phyloP scores from a whole-genome alignment of 1,140 invertebrate species.

The Drosophila baimaii region DNA sequence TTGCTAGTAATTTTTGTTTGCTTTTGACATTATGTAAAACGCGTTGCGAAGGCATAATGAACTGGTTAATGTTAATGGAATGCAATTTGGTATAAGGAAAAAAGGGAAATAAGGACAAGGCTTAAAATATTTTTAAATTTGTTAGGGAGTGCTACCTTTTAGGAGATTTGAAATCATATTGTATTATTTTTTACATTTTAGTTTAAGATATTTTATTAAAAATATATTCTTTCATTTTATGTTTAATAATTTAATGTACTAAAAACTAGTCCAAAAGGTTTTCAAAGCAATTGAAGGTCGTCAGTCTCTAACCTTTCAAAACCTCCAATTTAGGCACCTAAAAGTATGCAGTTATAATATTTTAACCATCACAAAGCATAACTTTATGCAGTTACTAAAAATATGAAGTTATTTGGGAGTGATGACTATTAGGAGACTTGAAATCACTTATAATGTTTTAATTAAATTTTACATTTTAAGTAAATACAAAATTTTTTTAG shows the following conservation, averaged over 20 bases:
- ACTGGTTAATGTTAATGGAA: constrained; percentile 18
- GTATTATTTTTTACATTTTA: not conserved
- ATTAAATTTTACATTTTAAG: not conserved
- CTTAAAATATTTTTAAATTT: not conserved
- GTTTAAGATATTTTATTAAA: too few species aligned
- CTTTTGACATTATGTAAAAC: constrained; percentile 26
- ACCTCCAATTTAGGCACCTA: not conserved
- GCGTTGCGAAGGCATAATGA: constrained; percentile 17
- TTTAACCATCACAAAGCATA: not conserved
- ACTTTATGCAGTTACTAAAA: not conserved
- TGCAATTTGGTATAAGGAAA: constrained; percentile 1
- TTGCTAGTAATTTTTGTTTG: constrained; percentile 27
- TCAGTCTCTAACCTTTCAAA: not conserved
- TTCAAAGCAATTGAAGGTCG: not conserved
- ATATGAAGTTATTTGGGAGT: too few species aligned
- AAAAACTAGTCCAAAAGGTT: too few species aligned
- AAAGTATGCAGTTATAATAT: too few species aligned
- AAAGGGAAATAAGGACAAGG: constrained; percentile 3
- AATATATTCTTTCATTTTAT: not conserved
- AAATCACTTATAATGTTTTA: not conserved
- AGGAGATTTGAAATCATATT: not conserved
- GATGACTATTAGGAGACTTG: not conserved
- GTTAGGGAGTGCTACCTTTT: too few species aligned
- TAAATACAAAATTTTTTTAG: too few species aligned
- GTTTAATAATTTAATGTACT: too few species aligned